Percentiles rank a stretch among this genome's conserved stretches.
Evolutionary conservation across 2,113 vertebrate species (phyloP).

Genomic region (Bettongia penicillata): DNA sequence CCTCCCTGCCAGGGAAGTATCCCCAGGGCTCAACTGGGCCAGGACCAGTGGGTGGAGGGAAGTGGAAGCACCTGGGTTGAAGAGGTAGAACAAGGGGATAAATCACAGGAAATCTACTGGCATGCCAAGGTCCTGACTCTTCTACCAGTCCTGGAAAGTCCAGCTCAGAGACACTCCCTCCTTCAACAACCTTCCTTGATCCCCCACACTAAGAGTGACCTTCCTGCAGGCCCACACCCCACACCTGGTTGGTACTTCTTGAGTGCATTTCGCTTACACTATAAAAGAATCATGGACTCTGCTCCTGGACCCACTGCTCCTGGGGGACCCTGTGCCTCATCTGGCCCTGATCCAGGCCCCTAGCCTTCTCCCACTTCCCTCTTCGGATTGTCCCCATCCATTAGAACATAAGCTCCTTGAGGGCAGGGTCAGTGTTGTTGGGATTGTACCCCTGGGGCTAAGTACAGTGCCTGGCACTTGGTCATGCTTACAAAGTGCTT

Average conservation of each 20-base stretch:
- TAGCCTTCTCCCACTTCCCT: background rate
- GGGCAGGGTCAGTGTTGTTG: background rate
- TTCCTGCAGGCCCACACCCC: background rate
- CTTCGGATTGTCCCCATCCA: background rate
- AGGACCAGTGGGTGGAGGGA: background rate
- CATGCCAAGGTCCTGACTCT: background rate
- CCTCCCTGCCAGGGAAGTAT: background rate
- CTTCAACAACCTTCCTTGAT: background rate
- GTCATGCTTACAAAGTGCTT: background rate
- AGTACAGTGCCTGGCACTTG: background rate
- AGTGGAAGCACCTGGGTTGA: too few relatives aligned
- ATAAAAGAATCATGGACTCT: background rate
- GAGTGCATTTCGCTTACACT: accelerated
- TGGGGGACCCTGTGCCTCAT: background rate
- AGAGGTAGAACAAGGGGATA: too few relatives aligned
- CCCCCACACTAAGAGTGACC: background rate
- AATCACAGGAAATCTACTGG: background rate
- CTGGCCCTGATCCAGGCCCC: background rate
- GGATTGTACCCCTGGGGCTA: background rate
- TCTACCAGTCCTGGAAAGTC: background rate
- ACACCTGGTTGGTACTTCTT: background rate
- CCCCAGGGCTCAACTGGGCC: too few relatives aligned
- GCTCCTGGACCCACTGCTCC: background rate
- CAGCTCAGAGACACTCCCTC: background rate
- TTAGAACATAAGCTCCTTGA: background rate